phyloP scores from a whole-genome alignment of 1,140 invertebrate genomes.

The Pinna nobilis region DNA sequence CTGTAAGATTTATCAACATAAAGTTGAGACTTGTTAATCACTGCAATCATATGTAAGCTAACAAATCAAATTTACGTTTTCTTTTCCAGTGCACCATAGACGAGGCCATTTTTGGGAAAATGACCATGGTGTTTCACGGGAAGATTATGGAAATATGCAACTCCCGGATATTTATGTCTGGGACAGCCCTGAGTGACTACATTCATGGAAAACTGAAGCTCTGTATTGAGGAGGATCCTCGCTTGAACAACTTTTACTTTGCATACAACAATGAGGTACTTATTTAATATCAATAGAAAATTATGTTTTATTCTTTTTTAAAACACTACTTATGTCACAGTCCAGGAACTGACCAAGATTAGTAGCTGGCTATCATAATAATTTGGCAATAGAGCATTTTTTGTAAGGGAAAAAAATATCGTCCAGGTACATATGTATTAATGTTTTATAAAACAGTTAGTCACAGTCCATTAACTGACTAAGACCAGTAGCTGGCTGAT shows the following conservation, averaged over 20 bases:
- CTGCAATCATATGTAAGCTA: not conserved
- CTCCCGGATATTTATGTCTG: conserved; percentile 25
- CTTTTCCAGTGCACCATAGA: conserved; percentile 32
- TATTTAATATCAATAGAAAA: not conserved
- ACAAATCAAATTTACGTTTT: not conserved
- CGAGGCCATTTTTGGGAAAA: conserved; percentile 33
- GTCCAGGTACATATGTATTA: no score
- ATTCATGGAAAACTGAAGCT: conserved; percentile 31
- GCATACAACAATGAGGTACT: conserved; percentile 37
- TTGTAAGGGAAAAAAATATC: no score
- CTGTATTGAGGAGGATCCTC: conserved; percentile 36
- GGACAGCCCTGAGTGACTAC: conserved; percentile 29
- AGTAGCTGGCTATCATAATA: no score
- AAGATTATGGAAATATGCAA: conserved; percentile 30
- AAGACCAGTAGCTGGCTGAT: no score
- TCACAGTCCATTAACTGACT: no score
- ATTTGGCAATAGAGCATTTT: no score
- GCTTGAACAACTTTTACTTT: conserved; percentile 32
- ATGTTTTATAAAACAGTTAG: no score
- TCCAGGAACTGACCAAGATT: no score
- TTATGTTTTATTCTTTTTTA: no score
- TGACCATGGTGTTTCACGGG: conserved; percentile 37
- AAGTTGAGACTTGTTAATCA: not conserved
- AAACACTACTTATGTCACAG: no score
- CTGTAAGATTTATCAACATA: not conserved